Evolutionary conservation across 2,797 vertebrate genomes (phyloP), one percentile per base, ranked within the genome.

Genomic region (Ceyx erithaca): DNA sequence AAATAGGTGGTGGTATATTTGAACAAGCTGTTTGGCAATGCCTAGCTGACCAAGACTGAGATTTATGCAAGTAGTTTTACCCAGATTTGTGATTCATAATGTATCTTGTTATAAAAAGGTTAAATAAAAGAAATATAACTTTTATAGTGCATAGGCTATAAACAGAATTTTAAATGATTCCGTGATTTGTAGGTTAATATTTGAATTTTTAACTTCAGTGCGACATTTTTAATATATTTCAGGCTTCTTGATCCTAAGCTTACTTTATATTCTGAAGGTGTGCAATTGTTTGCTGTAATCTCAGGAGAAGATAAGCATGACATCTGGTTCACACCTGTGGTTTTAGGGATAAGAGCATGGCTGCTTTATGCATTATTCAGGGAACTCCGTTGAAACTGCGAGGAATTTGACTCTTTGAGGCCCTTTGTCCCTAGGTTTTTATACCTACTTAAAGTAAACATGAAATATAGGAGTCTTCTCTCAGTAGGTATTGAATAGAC

Each of bases 291-390:
- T 97, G 96, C 97, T 96, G 82, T 95, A 96, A 95, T 97, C 97
- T 97, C 95, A 93, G 83, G 96, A 95, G 96, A 93, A 97, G 97
- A 97, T 96, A 96, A 97, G 96, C 93, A 28, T 96, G 96, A 94
- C 96, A 96, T 97, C 96, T 97, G 97, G 95, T 97, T 97, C 94
- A 94, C 97, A 97, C 97, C 97, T 97, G 97, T 93, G 96, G 95
- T 95, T 97, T 92, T 94, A 88, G 83, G 96, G 97, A 97, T 95
- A 92, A 97, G 95, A 95, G 80, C 23, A 0, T 84, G 93, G 94
- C 84, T 93, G 73, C 89, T 96, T 96, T 82, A 94, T 96, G 94
- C 95, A 95, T 95, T 95, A 96, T 95, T 97, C 94, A 79, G 94
- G 85, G 77, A 18, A 9, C 80, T 91, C 86, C 86, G 45, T 66